phyloP scores from a whole-genome alignment of 2,888 invertebrate species.

The Liopterus haemorrhoidalis region DNA sequence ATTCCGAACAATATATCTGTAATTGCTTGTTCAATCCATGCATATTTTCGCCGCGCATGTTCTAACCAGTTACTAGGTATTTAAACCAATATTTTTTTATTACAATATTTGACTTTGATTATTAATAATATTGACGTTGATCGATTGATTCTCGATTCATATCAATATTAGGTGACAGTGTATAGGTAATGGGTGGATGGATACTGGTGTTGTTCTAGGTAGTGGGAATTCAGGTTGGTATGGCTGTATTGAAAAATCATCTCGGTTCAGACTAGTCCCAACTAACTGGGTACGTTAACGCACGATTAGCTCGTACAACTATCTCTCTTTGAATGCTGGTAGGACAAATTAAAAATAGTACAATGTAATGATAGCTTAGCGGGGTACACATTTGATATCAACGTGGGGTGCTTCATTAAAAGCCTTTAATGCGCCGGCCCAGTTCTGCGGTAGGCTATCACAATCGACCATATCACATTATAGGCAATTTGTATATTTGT shows the following conservation, averaged over 20 bases:
- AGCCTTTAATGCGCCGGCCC: constrained; percentile 10
- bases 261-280: constrained; percentile 23
- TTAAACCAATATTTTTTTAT: constrained; percentile 31
- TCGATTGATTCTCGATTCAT: constrained; percentile 40
- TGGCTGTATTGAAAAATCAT: constrained; percentile 33
- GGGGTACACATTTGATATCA: too few species aligned
- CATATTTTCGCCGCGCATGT: constrained; percentile 11
- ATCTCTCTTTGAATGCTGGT: constrained; percentile 21
- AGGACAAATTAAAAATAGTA: constrained; percentile 24
- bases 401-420: too few species aligned
- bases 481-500: constrained; percentile 7
- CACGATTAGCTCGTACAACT: constrained; percentile 29
- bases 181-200: constrained; percentile 19
- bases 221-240: constrained; percentile 31
- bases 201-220: constrained; percentile 13
- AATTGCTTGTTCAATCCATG: constrained; percentile 17
- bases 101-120: constrained; percentile 43
- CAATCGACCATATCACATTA: constrained; percentile 10
- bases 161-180: constrained; percentile 39
- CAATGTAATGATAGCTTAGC: constrained; percentile 13
- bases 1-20: too few species aligned
- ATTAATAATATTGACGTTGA: constrained; percentile 47
- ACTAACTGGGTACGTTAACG: constrained; percentile 28
- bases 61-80: constrained; percentile 21
- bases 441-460: constrained; percentile 6